Percentiles rank a stretch among this genome's conserved stretches.
phyloP scores from a whole-genome alignment of 2,797 vertebrate genomes.

The Gallinago nigripennis region DNA sequence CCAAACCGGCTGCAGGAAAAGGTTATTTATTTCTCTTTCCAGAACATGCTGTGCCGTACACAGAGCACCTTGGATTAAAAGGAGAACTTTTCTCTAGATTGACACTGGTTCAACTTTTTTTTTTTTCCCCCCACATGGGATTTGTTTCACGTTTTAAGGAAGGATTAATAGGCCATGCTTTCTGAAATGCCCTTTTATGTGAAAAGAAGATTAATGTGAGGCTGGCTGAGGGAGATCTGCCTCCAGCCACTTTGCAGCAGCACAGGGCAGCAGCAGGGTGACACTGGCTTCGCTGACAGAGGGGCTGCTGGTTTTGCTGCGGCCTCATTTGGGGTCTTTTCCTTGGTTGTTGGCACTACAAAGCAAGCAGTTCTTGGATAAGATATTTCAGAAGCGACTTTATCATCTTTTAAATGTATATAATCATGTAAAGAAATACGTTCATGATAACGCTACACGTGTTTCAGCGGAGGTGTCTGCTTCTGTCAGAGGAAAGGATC shows the following conservation, averaged over 20 bases:
- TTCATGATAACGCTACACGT: no score
- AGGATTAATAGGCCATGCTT: conserved; percentile 17
- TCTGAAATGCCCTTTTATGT: conserved; percentile 49
- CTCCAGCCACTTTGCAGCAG: background rate
- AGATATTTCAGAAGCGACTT: background rate
- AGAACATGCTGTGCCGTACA: fast-evolving
- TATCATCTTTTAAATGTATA: background rate
- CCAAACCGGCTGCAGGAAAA: background rate
- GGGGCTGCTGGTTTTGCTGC: background rate
- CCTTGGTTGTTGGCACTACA: background rate
- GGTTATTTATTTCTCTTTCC: background rate
- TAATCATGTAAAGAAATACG: background rate
- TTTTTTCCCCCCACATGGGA: fast-evolving
- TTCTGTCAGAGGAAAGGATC: background rate
- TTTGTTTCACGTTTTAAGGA: conserved; percentile 28
- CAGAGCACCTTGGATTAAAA: background rate
- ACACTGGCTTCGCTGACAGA: background rate
- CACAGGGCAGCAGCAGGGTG: background rate
- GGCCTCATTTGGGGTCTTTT: background rate
- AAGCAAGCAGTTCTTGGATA: background rate
- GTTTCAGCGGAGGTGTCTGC: background rate
- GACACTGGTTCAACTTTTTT: background rate
- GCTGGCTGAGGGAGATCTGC: background rate
- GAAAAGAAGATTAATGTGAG: conserved; percentile 50
- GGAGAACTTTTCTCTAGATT: background rate